These are phyloP conservation scores for Hanleya hanleyi DNA, from an alignment of 2,888 invertebrate genomes.

Conservation along the genomic window DNA sequence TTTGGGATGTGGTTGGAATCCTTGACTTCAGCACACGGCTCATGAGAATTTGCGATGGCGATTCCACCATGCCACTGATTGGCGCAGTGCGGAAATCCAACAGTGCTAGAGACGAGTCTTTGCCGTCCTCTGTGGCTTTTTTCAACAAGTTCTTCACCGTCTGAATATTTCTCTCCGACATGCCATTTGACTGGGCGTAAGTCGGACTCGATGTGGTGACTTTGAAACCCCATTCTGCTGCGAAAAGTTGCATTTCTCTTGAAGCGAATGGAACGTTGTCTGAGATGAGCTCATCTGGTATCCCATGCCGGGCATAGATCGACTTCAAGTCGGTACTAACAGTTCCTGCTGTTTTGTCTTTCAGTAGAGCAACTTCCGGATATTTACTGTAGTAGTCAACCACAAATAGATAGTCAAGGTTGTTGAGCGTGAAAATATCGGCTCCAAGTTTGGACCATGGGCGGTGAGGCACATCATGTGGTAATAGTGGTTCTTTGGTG, in stretches of 20 bases:
- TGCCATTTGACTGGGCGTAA: conserved; percentile 32
- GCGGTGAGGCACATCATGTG: conserved; percentile 22
- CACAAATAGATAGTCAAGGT: conserved; percentile 21
- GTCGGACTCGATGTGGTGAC: conserved; percentile 17
- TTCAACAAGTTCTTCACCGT: conserved; percentile 25
- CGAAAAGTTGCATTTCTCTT: conserved; percentile 18
- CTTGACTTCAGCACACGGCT: conserved; percentile 4
- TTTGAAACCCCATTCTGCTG: conserved; percentile 12
- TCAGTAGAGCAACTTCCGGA: conserved; percentile 18
- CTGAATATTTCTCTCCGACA: conserved; percentile 18
- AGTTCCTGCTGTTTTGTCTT: conserved; percentile 15
- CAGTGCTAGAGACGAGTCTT: conserved; percentile 31
- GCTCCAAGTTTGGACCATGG: conserved; percentile 27
- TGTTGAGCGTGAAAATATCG: conserved; percentile 24
- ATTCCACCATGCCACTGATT: conserved; percentile 22
- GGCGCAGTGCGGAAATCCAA: conserved; percentile 33
- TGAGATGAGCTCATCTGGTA: conserved; percentile 23
- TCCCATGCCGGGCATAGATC: not conserved
- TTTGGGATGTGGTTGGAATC: not conserved
- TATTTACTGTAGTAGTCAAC: conserved; percentile 34
- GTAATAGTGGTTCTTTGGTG: conserved; percentile 24
- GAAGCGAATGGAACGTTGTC: conserved; percentile 38
- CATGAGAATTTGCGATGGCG: conserved; percentile 38
- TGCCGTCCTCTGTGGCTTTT: conserved; percentile 23
- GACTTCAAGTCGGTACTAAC: conserved; percentile 22